Base-by-base conservation (phyloP, 2,888 invertebrate species). In the Nephrocerus scutellatus region DNA sequence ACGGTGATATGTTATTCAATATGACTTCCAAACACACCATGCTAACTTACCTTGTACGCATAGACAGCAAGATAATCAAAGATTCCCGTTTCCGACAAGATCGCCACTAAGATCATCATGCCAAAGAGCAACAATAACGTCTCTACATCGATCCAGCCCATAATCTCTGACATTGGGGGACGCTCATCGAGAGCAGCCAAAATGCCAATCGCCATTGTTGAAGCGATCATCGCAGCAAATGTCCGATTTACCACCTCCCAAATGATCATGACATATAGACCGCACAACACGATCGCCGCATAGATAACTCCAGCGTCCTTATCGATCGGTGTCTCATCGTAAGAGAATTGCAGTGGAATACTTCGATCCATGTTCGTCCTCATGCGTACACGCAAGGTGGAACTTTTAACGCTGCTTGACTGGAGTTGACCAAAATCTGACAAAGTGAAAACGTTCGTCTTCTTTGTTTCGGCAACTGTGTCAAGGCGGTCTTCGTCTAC, bases 51-150 rank as follows among this genome's bases (percentile, higher is more conserved):
- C 63, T 78, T 78, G 48, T 76, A 82, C 8, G 80, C 80, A 54
- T 76, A 70, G 10, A 83, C 79, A 4, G 86, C 82, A 47, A 82
- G 66, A 59, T 80, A 85, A 63, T 86, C 84, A 55, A 86, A 86
- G 51, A 85, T 73, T 3, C 85, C 85, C 1, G 85, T 84, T 59
- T 86, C 84, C 3, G 83, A 79, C 29, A 85, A 72, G 39, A 85
- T 78, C 7, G 82, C 80, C 3, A 86, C 85, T 23, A 86, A 66
- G 6, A 82, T 76, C 86, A 86, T 86, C 86, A 86, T 86, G 2
- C 84, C 80, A 53, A 83, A 83, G 1, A 84, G 64, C 31, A 84
- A 55, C 20, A 81, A 60, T 18, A 84, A 55, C 0, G 83, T 82
- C 53, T 84, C 83, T 24, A 81, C 72, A 58, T 86, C 84, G 23